Evolutionary conservation across 2,797 vertebrate genomes (phyloP).

Genomic region (Syndactyla subalaris): DNA sequence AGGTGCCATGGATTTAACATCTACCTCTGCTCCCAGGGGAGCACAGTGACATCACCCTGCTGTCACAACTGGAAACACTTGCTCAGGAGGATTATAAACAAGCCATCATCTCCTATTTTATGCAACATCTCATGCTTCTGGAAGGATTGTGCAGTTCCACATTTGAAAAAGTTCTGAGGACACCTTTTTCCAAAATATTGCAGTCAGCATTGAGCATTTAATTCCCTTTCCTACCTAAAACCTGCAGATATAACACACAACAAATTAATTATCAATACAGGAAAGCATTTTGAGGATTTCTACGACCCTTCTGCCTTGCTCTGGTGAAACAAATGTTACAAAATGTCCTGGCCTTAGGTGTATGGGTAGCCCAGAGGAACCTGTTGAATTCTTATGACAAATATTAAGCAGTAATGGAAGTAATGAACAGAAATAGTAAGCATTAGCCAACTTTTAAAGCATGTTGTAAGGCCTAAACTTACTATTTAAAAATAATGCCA

Average conservation of each 20-base stretch:
- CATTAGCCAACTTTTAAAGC: neutral
- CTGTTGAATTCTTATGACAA: neutral
- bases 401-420: neutral
- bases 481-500: neutral
- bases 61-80: neutral
- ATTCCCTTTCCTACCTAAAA: neutral
- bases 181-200: neutral
- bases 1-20: neutral
- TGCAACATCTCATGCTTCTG: neutral
- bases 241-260: neutral
- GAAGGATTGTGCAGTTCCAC: neutral
- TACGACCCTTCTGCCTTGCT: neutral
- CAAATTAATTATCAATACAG: neutral
- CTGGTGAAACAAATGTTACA: neutral
- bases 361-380: neutral
- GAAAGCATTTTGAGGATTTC: neutral
- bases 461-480: neutral
- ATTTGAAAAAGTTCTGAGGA: neutral
- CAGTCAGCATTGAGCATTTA: neutral
- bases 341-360: neutral
- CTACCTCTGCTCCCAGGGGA: too few relatives aligned
- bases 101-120: neutral
- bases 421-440: neutral
- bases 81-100: fast-evolving
- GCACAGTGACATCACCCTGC: neutral